Base-by-base conservation (phyloP, 2,113 vertebrate genomes). In the Epinephelus moara region DNA sequence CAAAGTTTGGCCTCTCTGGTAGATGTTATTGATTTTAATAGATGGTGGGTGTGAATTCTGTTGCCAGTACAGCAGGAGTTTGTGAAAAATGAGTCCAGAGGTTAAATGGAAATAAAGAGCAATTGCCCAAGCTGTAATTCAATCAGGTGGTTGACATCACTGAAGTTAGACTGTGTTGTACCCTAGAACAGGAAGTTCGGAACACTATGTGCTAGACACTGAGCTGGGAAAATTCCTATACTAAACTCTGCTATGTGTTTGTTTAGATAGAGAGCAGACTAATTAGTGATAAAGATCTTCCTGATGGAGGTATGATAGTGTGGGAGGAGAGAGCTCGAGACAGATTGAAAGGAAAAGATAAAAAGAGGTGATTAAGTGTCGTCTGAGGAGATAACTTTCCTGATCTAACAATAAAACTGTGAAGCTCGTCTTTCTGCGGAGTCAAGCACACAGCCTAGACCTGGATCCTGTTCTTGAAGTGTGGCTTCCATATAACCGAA, bases 201-300 rank as follows among this genome's bases (percentile, higher is more conserved):
- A n/a, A 50, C 53, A 67, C 27, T 50, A 27, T 23, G 23, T 56
- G 23, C 12, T n/a, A 42, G 66, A 25, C 55, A 47, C 18, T 40
- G 55, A 55, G 53, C 27, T 42, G 19, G 33, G 53, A 72, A 78
- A 21, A 37, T 68, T 40, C 19, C 33, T 40, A 17, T 52, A 11
- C 70, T 84, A 12, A 85, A 74, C 78, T 70, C 19, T 71, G 50
- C 40, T 23, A 23, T 84, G 49, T 70, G 66, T 85, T 87, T 91
- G 85, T 86, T 82, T 85, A 63, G 77, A 60, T 60, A 10, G 59
- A 49, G 33, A 87, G 81, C 81, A 81, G 75, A 61, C 72, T 74
- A 62, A 90, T 94, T 89, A 89, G 81, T 66, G 73, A n/a, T 86
- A 87, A 90, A 91, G 90, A 81, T 18, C 10, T 72, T 82, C 70